phyloP scores from a whole-genome alignment of 2,797 vertebrate genomes.

The Premnoplex brunnescens region DNA sequence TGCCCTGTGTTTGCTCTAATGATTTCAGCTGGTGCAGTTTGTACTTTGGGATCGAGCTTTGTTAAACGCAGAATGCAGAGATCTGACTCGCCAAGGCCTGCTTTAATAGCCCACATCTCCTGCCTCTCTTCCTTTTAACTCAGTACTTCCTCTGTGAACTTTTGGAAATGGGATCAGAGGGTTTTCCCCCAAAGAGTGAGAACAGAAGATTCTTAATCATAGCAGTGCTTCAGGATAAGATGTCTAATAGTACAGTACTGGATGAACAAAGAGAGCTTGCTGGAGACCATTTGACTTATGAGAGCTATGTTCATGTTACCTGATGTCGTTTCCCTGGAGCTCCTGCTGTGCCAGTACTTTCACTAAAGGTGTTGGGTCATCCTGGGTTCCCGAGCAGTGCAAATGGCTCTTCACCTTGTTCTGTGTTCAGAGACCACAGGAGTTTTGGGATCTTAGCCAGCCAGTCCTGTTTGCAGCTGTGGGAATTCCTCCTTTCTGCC shows the following conservation, averaged over 20 bases:
- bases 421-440: neutral
- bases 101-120: neutral
- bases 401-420: neutral
- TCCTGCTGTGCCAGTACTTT: neutral
- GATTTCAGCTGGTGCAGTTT: neutral
- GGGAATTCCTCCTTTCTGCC: neutral
- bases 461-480: neutral
- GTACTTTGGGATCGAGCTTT: neutral
- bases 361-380: neutral
- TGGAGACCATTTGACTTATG: neutral
- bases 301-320: neutral
- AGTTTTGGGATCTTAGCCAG: neutral
- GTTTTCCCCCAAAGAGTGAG: neutral
- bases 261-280: neutral
- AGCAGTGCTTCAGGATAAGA: neutral
- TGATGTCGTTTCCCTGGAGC: neutral
- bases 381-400: neutral
- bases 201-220: neutral
- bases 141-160: neutral
- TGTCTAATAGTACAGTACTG: neutral
- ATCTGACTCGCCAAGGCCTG: fast-evolving
- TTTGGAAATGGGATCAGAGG: neutral
- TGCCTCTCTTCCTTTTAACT: neutral
- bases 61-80: neutral
- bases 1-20: neutral